Conservation (phyloP, 2,113 vertebrate species). For the Genyomyrus donnyi region DNA sequence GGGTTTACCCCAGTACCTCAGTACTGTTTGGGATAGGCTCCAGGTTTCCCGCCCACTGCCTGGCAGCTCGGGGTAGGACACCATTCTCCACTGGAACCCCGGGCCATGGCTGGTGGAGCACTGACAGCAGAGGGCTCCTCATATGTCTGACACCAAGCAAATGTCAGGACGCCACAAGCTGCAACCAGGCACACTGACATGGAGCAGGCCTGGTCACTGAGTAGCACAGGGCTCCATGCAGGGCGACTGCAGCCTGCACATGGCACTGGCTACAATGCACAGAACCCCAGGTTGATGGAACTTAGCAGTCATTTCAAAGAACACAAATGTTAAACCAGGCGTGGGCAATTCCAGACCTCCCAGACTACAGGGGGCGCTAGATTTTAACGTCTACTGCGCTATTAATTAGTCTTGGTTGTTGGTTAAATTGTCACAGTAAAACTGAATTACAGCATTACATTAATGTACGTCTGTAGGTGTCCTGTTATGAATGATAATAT, state of each 20-base stretch:
- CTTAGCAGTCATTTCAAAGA: too few species aligned
- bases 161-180: background rate
- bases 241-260: too few species aligned
- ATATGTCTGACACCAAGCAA: background rate
- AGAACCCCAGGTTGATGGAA: too few species aligned
- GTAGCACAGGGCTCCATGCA: too few species aligned
- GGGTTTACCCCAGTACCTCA: background rate
- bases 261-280: too few species aligned
- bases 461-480: too few species aligned
- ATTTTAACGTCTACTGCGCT: background rate
- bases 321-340: background rate
- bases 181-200: background rate
- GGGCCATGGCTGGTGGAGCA: constrained; percentile 73
- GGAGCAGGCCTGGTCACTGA: background rate
- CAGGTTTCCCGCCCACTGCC: background rate
- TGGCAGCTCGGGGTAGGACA: constrained; percentile 61
- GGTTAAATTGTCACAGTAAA: background rate
- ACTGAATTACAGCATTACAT: too few species aligned
- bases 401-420: background rate
- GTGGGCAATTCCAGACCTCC: background rate
- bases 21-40: background rate
- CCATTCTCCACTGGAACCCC: constrained; percentile 62
- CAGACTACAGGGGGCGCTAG: background rate
- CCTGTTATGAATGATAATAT: too few species aligned
- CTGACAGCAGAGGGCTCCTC: constrained; percentile 48